Percentiles rank a stretch among this genome's conserved stretches.
Conservation (phyloP, 2,888 invertebrate species). For the Halictus quadricinctus region DNA sequence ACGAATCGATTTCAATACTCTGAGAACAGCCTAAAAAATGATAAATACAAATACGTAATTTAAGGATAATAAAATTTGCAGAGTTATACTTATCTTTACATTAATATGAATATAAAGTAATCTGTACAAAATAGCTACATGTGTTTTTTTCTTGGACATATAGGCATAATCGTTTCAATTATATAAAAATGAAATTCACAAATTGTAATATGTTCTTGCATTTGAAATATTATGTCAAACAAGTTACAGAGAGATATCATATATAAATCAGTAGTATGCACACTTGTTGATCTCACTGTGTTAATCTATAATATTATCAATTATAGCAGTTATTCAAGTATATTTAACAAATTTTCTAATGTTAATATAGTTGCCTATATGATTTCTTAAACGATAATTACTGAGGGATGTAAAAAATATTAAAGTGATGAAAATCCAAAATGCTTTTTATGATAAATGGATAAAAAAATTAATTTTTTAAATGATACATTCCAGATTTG, state of each 20-base stretch:
- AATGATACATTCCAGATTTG: neutral
- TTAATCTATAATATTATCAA: neutral
- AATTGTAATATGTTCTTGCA: neutral
- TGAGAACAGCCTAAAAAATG: constrained; percentile 37
- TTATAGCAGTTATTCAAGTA: neutral
- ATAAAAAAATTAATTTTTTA: neutral
- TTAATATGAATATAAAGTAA: constrained; percentile 17
- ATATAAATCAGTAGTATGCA: neutral
- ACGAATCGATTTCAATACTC: constrained; percentile 41
- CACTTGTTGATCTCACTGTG: neutral
- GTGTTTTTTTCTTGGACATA: neutral
- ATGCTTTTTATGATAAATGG: neutral
- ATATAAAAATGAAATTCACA: neutral
- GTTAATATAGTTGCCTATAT: neutral
- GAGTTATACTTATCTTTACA: constrained; percentile 19
- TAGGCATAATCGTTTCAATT: neutral
- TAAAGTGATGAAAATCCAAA: neutral
- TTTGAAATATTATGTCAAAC: neutral
- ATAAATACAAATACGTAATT: constrained; percentile 39
- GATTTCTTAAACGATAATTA: neutral
- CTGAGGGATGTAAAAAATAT: neutral
- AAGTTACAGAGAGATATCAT: neutral
- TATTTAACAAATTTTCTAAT: neutral
- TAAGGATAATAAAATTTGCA: constrained; percentile 20
- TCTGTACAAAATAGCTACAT: neutral